A percentile compares a stretch with the other conserved stretches of the same genome.
Evolutionary conservation across 2,888 invertebrate genomes (phyloP).

Genomic region (Pollenia griseotomentosa): DNA sequence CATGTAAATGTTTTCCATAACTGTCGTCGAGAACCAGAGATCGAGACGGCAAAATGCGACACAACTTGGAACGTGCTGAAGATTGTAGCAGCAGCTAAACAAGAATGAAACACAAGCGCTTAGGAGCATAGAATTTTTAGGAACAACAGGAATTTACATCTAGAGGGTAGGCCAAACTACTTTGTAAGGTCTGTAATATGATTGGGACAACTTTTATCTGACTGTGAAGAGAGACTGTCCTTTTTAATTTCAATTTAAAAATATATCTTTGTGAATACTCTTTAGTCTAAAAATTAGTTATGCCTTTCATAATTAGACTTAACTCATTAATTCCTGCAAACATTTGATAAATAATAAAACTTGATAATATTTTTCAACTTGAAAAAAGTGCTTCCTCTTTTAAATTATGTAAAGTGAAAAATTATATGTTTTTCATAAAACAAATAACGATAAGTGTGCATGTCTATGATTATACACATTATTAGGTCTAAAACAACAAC

Average conservation of each 20-base stretch:
- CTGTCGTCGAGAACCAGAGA: too few relatives aligned
- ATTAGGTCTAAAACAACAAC: slow-evolving; percentile 59
- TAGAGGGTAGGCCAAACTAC: too few relatives aligned
- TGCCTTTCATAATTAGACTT: slow-evolving; percentile 40
- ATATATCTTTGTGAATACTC: not conserved
- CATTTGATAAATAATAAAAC: slow-evolving; percentile 14
- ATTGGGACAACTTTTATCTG: too few relatives aligned
- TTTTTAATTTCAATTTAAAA: too few relatives aligned
- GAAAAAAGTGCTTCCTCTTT: slow-evolving; percentile 27
- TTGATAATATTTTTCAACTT: slow-evolving; percentile 63
- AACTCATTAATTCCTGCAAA: slow-evolving; percentile 65
- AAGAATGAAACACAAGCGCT: too few relatives aligned
- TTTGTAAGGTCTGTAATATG: too few relatives aligned
- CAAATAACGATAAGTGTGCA: slow-evolving; percentile 36
- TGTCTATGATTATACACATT: slow-evolving; percentile 42
- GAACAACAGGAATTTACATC: too few relatives aligned
- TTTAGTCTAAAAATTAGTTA: slow-evolving; percentile 27
- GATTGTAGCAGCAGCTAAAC: too few relatives aligned
- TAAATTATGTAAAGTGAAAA: slow-evolving; percentile 71
- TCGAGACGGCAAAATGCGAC: too few relatives aligned
- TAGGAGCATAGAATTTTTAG: too few relatives aligned
- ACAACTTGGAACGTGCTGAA: too few relatives aligned
- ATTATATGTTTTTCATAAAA: slow-evolving; percentile 62
- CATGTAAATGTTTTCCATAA: too few relatives aligned
- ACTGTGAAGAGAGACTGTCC: not conserved